These are phyloP conservation scores for Gymnogyps californianus DNA, from an alignment of 2,113 vertebrate genomes.

Conservation along the genomic window DNA sequence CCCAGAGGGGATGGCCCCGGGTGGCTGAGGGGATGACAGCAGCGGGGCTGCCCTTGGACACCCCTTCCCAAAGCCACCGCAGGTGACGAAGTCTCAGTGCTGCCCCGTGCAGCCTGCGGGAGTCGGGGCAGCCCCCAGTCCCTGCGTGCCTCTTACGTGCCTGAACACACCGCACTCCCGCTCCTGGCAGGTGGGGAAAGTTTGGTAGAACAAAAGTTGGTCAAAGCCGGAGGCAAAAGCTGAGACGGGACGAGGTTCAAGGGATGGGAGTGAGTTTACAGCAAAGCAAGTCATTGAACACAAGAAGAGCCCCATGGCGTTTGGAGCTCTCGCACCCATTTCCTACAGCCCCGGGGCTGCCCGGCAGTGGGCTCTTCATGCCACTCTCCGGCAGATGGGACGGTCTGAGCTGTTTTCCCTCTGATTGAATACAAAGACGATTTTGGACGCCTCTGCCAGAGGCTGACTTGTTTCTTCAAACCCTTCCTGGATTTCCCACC, in stretches of 20 bases:
- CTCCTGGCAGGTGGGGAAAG: not conserved
- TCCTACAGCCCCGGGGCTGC: rapidly evolving
- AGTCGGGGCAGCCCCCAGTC: not conserved
- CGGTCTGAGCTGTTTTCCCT: not conserved
- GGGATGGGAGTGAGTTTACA: not conserved
- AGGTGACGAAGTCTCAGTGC: not conserved
- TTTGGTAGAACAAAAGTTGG: not conserved
- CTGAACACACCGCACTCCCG: rapidly evolving
- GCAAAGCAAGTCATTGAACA: not conserved
- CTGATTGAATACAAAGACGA: rapidly evolving
- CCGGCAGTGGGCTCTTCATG: not conserved
- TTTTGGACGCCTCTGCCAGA: not conserved
- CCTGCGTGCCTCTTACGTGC: rapidly evolving
- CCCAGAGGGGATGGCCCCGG: not conserved
- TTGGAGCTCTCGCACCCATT: not conserved
- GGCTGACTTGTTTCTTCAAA: not conserved
- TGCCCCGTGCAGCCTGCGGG: not conserved
- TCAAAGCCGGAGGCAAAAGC: not conserved
- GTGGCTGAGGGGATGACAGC: not conserved
- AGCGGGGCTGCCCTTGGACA: not conserved
- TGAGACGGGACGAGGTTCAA: not conserved
- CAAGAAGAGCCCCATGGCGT: rapidly evolving
- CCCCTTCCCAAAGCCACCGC: not conserved
- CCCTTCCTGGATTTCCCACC: not conserved
- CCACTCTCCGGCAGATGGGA: rapidly evolving